Percentiles rank a stretch among this genome's conserved stretches.
These are phyloP conservation scores for Tyto alba DNA, from an alignment of 2,113 vertebrate genomes.

Conservation along the genomic window DNA sequence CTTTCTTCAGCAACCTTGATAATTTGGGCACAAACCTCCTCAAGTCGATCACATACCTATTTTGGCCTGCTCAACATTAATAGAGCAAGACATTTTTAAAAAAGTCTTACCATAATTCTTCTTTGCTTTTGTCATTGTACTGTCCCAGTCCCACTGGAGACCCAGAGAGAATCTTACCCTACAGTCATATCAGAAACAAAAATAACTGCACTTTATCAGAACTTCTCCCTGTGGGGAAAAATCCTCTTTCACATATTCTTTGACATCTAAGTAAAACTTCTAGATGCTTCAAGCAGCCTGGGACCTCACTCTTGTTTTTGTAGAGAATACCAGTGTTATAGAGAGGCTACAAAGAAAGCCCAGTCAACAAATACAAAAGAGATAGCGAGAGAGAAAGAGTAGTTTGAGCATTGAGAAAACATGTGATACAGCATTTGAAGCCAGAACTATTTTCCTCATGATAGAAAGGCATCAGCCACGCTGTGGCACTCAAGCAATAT, in stretches of 20 bases:
- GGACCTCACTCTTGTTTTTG: not conserved
- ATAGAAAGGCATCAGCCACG: not conserved
- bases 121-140: conserved; percentile 11
- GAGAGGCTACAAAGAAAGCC: not conserved
- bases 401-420: not conserved
- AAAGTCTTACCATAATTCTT: not conserved
- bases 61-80: not conserved
- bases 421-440: not conserved
- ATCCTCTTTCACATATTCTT: not conserved
- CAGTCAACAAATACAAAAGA: not conserved
- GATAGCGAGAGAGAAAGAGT: not conserved
- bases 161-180: not conserved
- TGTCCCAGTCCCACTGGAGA: not conserved
- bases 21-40: not conserved
- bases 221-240: not conserved
- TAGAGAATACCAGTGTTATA: not conserved
- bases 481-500: not conserved
- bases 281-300: not conserved
- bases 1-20: not conserved
- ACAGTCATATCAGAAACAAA: conserved; percentile 21
- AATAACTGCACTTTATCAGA: not conserved
- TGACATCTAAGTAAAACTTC: not conserved
- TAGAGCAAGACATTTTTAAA: not conserved
- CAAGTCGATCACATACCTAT: not conserved
- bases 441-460: not conserved